A percentile compares a stretch with the other conserved stretches of the same genome.
These are phyloP conservation scores for Apomyelois bistriatella DNA, from an alignment of 2,888 invertebrate species.

Conservation along the genomic window DNA sequence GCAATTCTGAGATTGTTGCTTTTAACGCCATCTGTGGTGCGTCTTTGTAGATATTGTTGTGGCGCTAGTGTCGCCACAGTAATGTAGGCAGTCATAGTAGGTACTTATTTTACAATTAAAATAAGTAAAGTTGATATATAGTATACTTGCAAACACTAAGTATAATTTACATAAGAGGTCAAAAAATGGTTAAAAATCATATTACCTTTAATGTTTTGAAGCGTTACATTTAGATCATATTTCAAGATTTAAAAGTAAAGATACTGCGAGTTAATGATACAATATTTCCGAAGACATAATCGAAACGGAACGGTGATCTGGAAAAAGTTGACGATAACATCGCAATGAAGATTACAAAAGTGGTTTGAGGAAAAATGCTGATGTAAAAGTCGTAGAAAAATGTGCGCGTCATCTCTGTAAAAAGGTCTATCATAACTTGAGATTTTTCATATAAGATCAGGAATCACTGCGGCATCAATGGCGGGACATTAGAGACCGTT, in stretches of 20 bases:
- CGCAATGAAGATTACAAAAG: slow-evolving; percentile 9
- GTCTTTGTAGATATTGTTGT: too few relatives aligned
- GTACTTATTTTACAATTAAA: too few relatives aligned
- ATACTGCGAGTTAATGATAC: not conserved
- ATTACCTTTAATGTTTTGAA: too few relatives aligned
- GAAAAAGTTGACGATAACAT: slow-evolving; percentile 8
- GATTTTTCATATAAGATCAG: slow-evolving; percentile 49
- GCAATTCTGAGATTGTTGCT: too few relatives aligned
- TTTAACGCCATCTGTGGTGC: too few relatives aligned
- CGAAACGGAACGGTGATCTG: slow-evolving; percentile 4
- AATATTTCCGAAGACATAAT: slow-evolving; percentile 1
- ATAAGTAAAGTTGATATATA: too few relatives aligned
- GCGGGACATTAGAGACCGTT: slow-evolving; percentile 57
- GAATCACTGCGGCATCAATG: slow-evolving; percentile 41
- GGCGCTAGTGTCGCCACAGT: too few relatives aligned
- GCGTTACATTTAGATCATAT: not conserved
- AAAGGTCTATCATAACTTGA: slow-evolving; percentile 34
- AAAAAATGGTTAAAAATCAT: too few relatives aligned
- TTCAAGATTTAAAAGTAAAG: not conserved
- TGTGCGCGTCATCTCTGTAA: slow-evolving; percentile 25
- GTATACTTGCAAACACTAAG: too few relatives aligned
- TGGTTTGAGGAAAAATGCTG: slow-evolving; percentile 2
- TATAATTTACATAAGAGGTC: too few relatives aligned
- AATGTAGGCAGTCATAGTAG: too few relatives aligned
- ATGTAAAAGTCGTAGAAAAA: slow-evolving; percentile 8